Conservation (phyloP, 1,140 invertebrate genomes). For the Leucophenga varia region DNA sequence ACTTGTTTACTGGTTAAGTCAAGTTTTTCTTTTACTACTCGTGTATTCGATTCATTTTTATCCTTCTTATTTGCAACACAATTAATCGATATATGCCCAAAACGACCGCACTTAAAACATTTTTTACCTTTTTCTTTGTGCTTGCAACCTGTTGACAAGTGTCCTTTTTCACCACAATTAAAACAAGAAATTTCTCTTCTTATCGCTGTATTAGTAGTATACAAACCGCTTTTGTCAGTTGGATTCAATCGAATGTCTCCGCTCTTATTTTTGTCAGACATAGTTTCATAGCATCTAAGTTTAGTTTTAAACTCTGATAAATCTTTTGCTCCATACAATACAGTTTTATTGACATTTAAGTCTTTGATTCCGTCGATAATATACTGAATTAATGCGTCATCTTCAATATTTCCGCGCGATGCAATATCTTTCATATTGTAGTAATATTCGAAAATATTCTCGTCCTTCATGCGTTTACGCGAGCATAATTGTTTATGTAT, state of each 20-base stretch:
- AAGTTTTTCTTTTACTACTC: neutral
- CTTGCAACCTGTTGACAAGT: neutral
- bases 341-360: too few relatives aligned
- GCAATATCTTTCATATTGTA: neutral
- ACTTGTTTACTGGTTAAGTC: neutral
- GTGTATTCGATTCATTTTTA: neutral
- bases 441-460: neutral
- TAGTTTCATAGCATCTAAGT: neutral
- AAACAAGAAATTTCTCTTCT: neutral
- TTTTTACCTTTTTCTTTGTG: neutral
- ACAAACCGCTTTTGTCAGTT: neutral
- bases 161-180: neutral
- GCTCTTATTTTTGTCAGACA: neutral
- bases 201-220: too few relatives aligned
- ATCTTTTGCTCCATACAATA: neutral
- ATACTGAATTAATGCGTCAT: neutral
- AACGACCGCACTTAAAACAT: neutral
- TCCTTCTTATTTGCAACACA: neutral
- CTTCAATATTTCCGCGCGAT: neutral
- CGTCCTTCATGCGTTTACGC: neutral
- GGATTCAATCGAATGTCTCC: neutral
- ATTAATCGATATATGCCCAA: neutral
- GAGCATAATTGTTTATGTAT: neutral
- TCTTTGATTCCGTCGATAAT: too few relatives aligned
- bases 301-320: neutral